Conservation (phyloP, 2,888 invertebrate species). For the Flexamia atlantica region DNA sequence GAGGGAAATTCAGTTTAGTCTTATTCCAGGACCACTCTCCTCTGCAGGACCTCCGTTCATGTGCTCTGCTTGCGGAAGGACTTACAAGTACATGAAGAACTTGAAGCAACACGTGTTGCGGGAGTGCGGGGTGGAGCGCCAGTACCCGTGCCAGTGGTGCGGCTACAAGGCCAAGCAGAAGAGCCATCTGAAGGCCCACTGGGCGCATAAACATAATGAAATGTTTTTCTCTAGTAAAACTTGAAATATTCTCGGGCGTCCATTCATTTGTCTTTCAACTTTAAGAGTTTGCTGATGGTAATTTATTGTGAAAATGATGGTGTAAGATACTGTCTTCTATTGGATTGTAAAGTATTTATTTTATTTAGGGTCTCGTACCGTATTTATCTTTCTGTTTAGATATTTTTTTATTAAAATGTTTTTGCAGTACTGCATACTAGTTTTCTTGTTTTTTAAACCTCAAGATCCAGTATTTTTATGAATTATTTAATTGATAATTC, state of each 20-base stretch:
- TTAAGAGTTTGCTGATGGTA: no score
- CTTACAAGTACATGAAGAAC: constrained; percentile 53
- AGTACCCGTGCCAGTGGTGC: constrained; percentile 73
- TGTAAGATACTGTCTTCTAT: no score
- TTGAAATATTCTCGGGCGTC: background rate
- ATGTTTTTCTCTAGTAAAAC: background rate
- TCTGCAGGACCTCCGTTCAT: constrained; percentile 11
- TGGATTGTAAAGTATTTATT: no score
- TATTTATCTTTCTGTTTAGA: no score
- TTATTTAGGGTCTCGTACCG: no score
- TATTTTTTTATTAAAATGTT: no score
- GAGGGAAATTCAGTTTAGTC: background rate
- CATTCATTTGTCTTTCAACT: no score
- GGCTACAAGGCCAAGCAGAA: constrained; percentile 71
- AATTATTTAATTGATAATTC: no score
- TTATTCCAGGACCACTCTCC: background rate
- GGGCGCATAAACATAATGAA: constrained; percentile 5
- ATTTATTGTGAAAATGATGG: no score
- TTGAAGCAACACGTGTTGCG: constrained; percentile 25
- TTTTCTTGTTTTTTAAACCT: no score
- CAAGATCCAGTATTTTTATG: no score
- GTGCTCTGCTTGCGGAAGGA: constrained; percentile 63
- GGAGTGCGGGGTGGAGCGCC: constrained; percentile 68
- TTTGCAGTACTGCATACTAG: no score
- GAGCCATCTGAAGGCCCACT: constrained; percentile 65